phyloP scores from a whole-genome alignment of 2,888 invertebrate genomes.

The Netelia melanura region DNA sequence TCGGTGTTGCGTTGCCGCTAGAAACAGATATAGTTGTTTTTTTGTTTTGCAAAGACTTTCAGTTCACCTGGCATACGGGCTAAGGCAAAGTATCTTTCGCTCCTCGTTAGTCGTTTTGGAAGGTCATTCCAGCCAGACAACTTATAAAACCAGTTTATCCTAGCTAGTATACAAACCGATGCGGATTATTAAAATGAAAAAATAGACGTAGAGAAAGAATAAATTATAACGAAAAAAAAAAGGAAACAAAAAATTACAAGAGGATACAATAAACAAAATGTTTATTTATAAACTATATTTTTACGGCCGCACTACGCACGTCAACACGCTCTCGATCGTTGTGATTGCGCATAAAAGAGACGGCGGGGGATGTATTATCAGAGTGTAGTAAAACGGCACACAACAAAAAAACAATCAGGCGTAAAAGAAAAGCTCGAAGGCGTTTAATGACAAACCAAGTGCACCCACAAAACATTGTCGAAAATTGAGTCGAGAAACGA shows the following conservation, averaged over 20 bases:
- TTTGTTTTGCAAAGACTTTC: constrained; percentile 34
- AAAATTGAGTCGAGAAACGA: neutral
- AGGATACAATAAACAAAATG: constrained; percentile 47
- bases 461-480: constrained; percentile 36
- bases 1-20: neutral
- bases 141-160: constrained; percentile 33
- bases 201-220: constrained; percentile 59
- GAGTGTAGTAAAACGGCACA: constrained; percentile 52
- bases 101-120: constrained; percentile 41
- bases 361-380: constrained; percentile 60
- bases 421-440: constrained; percentile 43
- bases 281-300: constrained; percentile 72
- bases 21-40: constrained; percentile 2
- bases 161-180: constrained; percentile 49
- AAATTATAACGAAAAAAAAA: constrained; percentile 41
- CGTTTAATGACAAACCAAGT: constrained; percentile 30
- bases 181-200: constrained; percentile 38
- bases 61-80: constrained; percentile 44
- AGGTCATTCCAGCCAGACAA: constrained; percentile 35
- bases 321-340: constrained; percentile 79
- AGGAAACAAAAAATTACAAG: constrained; percentile 47
- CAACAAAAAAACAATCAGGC: constrained; percentile 58
- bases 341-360: constrained; percentile 61
- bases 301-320: constrained; percentile 82
- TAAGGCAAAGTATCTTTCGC: constrained; percentile 30